These are phyloP conservation scores for Globodera ellingtonae DNA, from an alignment of 1,140 invertebrate species.

Conservation along the genomic window DNA sequence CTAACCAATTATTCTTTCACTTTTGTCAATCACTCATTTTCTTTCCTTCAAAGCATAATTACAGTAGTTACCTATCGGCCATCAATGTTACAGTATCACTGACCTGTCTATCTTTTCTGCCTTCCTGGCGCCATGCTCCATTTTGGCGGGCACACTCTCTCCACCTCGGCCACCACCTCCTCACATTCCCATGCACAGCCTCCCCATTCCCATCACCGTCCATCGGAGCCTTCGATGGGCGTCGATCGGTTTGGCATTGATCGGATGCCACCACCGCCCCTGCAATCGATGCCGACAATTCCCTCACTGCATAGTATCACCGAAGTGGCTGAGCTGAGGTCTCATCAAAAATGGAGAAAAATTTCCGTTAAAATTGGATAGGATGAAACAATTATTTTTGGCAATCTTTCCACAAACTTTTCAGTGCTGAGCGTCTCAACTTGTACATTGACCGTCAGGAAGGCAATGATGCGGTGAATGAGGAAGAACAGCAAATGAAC, in stretches of 20 bases:
- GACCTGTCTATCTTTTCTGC: constrained; percentile 2
- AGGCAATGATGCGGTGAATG: constrained; percentile 22
- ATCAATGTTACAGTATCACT: background rate
- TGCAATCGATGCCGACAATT: constrained; percentile 14
- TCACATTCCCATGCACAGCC: constrained; percentile 2
- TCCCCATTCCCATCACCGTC: background rate
- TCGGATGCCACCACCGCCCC: constrained; percentile 11
- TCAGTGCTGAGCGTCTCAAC: constrained; percentile 53
- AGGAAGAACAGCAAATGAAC: constrained; percentile 27
- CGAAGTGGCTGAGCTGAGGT: constrained; percentile 35
- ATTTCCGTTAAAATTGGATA: too few relatives aligned
- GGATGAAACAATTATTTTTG: background rate
- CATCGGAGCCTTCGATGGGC: constrained; percentile 5
- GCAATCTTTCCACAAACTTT: constrained; percentile 12
- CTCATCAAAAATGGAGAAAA: background rate
- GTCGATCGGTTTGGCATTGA: background rate
- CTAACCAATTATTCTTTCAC: too few relatives aligned
- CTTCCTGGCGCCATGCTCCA: background rate
- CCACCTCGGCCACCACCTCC: constrained; percentile 2
- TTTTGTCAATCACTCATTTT: too few relatives aligned
- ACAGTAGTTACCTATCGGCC: too few relatives aligned
- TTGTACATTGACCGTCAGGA: constrained; percentile 53
- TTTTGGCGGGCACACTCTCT: background rate
- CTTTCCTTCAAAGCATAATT: too few relatives aligned
- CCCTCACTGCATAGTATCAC: constrained; percentile 24